A percentile compares a stretch with the other conserved stretches of the same genome.
phyloP scores from a whole-genome alignment of 2,888 invertebrate species.

The Oscheius sp. region DNA sequence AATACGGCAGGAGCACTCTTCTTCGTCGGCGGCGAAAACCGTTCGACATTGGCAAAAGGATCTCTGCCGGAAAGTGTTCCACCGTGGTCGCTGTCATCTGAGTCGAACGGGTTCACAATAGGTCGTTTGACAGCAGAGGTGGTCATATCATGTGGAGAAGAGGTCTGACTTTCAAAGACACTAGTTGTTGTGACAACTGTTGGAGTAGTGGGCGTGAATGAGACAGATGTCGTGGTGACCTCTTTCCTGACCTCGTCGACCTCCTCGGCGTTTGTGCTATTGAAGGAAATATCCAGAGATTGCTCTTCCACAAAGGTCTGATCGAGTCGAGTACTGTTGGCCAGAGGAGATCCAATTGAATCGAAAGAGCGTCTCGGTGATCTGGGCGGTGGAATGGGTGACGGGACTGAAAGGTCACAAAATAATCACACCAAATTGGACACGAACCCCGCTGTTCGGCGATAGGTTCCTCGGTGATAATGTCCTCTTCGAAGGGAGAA shows the following conservation, averaged over 20 bases:
- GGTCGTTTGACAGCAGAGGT: slow-evolving; percentile 21
- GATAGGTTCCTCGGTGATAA: slow-evolving; percentile 34
- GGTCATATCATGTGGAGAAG: background rate
- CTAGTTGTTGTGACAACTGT: background rate
- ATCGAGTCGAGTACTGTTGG: slow-evolving; percentile 49
- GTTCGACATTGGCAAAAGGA: slow-evolving; percentile 45
- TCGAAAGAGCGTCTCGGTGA: slow-evolving; percentile 21
- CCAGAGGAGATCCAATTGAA: slow-evolving; percentile 50
- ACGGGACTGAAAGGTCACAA: slow-evolving; percentile 25
- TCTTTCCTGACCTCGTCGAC: background rate
- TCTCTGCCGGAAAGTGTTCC: slow-evolving; percentile 58
- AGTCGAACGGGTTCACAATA: slow-evolving; percentile 52
- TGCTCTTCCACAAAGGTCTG: slow-evolving; percentile 52
- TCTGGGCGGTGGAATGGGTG: slow-evolving; percentile 20
- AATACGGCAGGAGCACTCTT: background rate
- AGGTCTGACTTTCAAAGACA: too few species aligned
- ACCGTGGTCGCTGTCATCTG: slow-evolving; percentile 45
- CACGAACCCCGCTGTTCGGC: slow-evolving; percentile 3
- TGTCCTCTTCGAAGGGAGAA: slow-evolving; percentile 48
- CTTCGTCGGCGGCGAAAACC: slow-evolving; percentile 21
- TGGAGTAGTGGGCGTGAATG: slow-evolving; percentile 1
- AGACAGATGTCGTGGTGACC: background rate
- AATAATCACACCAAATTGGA: background rate
- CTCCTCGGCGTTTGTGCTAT: slow-evolving; percentile 32
- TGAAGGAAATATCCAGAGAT: slow-evolving; percentile 46